Conservation (phyloP, 2,888 invertebrate genomes). For the Pristionchus exspectatus region DNA sequence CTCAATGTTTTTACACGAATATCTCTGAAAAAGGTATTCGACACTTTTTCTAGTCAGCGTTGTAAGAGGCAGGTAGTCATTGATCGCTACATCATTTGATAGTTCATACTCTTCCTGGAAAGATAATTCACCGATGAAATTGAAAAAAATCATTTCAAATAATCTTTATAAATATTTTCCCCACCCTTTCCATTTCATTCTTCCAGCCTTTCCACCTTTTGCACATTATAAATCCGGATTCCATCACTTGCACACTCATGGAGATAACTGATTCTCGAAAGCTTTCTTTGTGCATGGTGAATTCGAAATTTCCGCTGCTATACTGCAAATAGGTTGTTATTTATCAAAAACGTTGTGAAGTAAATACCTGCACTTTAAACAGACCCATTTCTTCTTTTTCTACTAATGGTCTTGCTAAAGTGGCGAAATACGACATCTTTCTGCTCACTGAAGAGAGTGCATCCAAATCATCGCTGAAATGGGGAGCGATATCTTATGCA, state of each 20-base stretch:
- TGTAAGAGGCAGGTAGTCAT: background rate
- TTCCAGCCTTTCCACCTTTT: background rate
- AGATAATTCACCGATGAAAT: no score
- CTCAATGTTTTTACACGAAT: background rate
- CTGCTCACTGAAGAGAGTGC: background rate
- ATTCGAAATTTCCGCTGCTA: no score
- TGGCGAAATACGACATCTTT: background rate
- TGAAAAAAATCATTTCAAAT: no score
- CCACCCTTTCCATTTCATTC: background rate
- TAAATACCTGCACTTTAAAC: background rate
- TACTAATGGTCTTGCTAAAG: background rate
- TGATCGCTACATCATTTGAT: no score
- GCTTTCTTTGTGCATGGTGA: no score
- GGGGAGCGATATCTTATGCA: no score
- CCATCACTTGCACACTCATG: background rate
- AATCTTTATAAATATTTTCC: background rate
- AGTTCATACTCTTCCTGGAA: background rate
- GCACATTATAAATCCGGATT: background rate
- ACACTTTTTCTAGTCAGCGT: background rate
- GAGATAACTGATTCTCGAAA: no score
- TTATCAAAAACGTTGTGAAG: no score
- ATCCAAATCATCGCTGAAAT: background rate
- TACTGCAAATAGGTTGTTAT: background rate
- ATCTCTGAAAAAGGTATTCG: background rate
- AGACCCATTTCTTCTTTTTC: background rate